Evolutionary conservation across 2,113 vertebrate species (phyloP).

Genomic region (Orthonyx spaldingii): DNA sequence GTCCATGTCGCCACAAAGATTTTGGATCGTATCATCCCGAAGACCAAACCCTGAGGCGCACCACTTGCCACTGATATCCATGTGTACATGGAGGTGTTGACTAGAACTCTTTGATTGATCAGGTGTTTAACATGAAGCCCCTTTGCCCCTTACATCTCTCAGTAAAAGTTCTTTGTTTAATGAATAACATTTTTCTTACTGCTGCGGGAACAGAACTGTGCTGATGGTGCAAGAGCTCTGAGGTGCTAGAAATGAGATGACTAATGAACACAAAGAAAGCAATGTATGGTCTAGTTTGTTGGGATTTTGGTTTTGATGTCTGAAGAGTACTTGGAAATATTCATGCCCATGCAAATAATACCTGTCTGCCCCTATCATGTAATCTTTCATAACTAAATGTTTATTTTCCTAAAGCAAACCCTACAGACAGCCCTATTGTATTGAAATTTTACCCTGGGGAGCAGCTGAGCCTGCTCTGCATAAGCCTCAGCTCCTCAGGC

Average conservation of each 20-base stretch:
- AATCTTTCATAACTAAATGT: neutral
- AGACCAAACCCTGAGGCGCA: neutral
- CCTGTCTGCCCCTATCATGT: neutral
- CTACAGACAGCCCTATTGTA: neutral
- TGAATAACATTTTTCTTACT: neutral
- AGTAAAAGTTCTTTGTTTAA: neutral
- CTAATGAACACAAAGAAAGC: neutral
- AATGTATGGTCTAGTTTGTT: neutral
- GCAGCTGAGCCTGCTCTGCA: neutral
- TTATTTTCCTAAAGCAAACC: neutral
- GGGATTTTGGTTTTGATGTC: neutral
- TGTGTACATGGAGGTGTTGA: neutral
- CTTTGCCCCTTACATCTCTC: neutral
- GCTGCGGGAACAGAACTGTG: neutral
- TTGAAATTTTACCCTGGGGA: neutral
- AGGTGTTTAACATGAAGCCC: neutral
- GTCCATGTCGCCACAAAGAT: neutral
- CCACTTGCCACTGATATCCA: neutral
- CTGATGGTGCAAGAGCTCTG: neutral
- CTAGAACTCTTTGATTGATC: neutral
- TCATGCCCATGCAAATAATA: neutral
- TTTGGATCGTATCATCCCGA: neutral
- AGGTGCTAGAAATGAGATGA: neutral
- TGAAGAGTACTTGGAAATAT: neutral
- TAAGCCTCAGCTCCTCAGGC: neutral